phyloP scores from a whole-genome alignment of 2,113 vertebrate genomes.

The Castor canadensis region DNA sequence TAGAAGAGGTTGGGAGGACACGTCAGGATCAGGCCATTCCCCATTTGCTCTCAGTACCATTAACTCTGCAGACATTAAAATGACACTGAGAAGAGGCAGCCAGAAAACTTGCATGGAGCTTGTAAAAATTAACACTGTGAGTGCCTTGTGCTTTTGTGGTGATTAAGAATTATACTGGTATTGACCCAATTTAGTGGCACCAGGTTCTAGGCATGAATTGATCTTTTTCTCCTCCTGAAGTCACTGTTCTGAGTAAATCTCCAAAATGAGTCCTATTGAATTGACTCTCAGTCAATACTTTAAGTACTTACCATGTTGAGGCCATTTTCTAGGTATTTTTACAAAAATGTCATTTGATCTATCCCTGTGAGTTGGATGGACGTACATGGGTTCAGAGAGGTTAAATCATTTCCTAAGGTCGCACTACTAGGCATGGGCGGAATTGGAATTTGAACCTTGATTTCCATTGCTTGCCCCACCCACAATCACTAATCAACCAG shows the following conservation, averaged over 20 bases:
- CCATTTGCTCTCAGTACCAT: conserved; percentile 68
- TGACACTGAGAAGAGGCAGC: conserved; percentile 57
- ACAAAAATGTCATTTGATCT: background rate
- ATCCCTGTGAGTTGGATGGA: background rate
- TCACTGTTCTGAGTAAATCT: background rate
- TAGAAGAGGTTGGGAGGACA: conserved; percentile 74
- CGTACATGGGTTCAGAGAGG: background rate
- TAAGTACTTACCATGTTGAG: background rate
- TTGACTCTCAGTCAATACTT: background rate
- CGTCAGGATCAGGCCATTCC: conserved; percentile 72
- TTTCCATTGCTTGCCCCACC: background rate
- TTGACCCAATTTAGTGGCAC: background rate
- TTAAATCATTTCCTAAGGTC: background rate
- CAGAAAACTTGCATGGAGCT: background rate
- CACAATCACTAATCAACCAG: background rate
- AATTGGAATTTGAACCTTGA: background rate
- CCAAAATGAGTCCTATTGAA: background rate
- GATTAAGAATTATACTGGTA: background rate
- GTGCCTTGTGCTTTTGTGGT: background rate
- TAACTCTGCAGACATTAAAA: conserved; percentile 64
- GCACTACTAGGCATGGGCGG: background rate
- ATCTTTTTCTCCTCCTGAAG: background rate
- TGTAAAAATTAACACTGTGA: conserved; percentile 13
- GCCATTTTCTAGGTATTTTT: background rate
- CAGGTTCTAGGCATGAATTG: background rate